phyloP scores from a whole-genome alignment of 1,140 invertebrate species.

The Planococcus citri region DNA sequence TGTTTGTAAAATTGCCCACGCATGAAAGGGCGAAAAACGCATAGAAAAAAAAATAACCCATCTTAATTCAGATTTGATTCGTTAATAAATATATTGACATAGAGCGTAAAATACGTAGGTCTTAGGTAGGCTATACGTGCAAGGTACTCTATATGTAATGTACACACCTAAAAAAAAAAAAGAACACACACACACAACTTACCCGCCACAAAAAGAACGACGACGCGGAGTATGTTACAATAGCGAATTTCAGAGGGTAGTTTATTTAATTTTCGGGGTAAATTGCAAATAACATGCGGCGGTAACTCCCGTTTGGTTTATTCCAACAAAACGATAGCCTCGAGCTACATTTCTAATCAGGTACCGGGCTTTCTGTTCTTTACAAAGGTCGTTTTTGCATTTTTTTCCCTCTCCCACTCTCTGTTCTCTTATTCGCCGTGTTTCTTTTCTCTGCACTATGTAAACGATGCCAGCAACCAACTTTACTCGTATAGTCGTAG shows the following conservation, averaged over 20 bases:
- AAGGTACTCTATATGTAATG: too few species aligned
- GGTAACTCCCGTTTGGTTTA: constrained; percentile 6
- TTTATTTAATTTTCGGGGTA: constrained; percentile 8
- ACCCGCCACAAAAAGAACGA: too few species aligned
- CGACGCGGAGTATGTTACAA: background rate
- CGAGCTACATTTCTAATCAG: background rate
- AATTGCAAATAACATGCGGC: background rate
- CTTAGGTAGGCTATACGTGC: too few species aligned
- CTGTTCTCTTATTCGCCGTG: too few species aligned
- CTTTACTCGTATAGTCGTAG: too few species aligned
- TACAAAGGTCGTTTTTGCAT: constrained; percentile 5
- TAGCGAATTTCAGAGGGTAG: background rate
- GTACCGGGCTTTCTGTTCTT: background rate
- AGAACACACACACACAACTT: too few species aligned
- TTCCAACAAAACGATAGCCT: background rate
- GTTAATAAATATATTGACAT: constrained; percentile 8
- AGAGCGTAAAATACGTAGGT: background rate
- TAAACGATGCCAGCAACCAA: too few species aligned
- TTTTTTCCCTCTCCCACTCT: too few species aligned
- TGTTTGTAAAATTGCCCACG: too few species aligned
- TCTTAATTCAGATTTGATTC: background rate
- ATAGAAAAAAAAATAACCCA: background rate
- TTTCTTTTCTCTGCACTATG: too few species aligned
- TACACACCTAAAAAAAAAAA: too few species aligned
- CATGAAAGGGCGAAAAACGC: too few species aligned